phyloP scores from a whole-genome alignment of 2,113 vertebrate genomes.

The Hypanus sabinus region DNA sequence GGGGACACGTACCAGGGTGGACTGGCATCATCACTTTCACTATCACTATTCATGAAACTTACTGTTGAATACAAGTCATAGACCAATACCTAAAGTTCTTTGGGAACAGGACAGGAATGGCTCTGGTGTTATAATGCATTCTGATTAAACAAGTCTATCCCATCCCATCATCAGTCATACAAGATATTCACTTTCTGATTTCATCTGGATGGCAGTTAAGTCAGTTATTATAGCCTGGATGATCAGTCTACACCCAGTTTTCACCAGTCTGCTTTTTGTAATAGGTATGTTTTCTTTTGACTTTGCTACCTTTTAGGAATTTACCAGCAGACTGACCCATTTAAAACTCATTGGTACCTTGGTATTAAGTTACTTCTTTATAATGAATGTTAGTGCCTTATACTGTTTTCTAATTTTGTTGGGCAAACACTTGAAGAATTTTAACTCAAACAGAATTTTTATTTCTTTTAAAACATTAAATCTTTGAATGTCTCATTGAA shows the following conservation, averaged over 20 bases:
- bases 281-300: neutral
- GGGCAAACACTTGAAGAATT: neutral
- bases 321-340: neutral
- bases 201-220: neutral
- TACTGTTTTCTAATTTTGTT: neutral
- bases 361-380: neutral
- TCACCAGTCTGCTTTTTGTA: neutral
- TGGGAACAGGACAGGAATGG: neutral
- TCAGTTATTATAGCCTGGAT: neutral
- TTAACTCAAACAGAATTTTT: neutral
- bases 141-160: neutral
- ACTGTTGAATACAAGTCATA: neutral
- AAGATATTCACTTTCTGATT: neutral
- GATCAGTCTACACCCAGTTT: neutral
- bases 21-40: too few species aligned
- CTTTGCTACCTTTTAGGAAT: slow-evolving; percentile 3
- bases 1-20: neutral
- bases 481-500: neutral
- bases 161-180: neutral
- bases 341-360: neutral
- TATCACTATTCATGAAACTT: neutral
- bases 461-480: slow-evolving; percentile 7
- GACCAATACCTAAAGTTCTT: neutral
- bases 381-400: neutral
- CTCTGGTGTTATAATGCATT: neutral